Conservation (phyloP, 1,140 invertebrate genomes). For the Camponotus vicinus region DNA sequence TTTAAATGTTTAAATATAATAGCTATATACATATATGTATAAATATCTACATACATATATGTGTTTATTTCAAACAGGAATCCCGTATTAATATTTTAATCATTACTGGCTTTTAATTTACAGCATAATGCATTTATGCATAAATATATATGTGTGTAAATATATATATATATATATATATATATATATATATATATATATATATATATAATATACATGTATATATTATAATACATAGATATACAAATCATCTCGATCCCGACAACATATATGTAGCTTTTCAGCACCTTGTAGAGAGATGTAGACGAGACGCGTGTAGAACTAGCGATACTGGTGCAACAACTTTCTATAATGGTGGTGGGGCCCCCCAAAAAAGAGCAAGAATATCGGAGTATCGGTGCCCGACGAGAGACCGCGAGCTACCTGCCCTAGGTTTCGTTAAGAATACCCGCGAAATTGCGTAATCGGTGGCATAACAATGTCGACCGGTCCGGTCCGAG, state of each 20-base stretch:
- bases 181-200: no score
- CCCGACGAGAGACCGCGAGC: conserved; percentile 60
- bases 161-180: no score
- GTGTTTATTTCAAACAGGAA: neutral
- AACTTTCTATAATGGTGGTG: conserved; percentile 71
- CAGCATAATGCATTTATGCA: no score
- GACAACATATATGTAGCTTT: conserved; percentile 22
- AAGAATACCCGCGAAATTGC: conserved; percentile 67
- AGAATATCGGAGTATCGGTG: conserved; percentile 43
- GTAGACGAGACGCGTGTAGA: conserved; percentile 27
- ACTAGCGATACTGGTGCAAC: conserved; percentile 73
- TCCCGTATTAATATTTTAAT: neutral
- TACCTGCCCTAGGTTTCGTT: conserved; percentile 69
- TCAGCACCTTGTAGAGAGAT: conserved; percentile 25
- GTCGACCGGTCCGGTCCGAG: conserved; percentile 40
- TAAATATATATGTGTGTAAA: no score
- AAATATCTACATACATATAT: neutral
- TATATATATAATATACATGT: no score
- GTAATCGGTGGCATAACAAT: conserved; percentile 72
- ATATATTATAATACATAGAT: no score
- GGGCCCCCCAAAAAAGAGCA: conserved; percentile 56
- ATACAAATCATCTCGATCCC: neutral
- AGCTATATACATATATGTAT: no score
- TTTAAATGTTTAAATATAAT: neutral
- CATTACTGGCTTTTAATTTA: neutral